Conservation (phyloP, 2,113 vertebrate genomes). For the Scytalopus superciliaris region DNA sequence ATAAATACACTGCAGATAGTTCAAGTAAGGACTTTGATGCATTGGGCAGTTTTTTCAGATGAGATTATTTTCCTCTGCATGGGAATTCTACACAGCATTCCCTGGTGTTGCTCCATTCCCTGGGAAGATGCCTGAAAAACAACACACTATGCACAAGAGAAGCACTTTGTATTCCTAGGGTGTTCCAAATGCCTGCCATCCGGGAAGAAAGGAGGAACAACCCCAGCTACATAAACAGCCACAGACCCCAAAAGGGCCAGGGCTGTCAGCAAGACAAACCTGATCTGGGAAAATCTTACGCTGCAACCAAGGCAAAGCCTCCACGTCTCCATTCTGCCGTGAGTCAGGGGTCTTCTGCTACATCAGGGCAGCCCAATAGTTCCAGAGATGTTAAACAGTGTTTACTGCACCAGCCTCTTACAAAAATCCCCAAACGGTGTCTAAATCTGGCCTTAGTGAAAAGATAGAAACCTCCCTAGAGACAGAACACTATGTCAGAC, state of each 20-base stretch:
- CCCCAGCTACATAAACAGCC: neutral
- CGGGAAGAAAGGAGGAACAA: neutral
- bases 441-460: neutral
- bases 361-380: neutral
- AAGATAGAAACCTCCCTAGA: neutral
- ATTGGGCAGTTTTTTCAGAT: neutral
- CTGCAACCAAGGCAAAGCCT: neutral
- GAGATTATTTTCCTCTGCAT: neutral
- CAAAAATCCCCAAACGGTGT: neutral
- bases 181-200: neutral
- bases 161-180: neutral
- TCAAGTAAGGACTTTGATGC: neutral
- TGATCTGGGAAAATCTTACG: neutral
- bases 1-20: neutral
- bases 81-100: neutral
- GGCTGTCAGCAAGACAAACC: neutral
- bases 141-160: neutral
- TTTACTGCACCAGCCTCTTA: neutral
- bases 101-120: neutral
- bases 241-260: neutral
- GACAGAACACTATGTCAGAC: neutral
- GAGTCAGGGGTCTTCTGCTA: neutral
- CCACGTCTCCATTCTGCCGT: neutral
- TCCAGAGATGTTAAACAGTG: neutral
- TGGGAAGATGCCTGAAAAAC: conserved; percentile 28